Conservation (phyloP, 2,888 invertebrate species). For the Galerucella pusilla region DNA sequence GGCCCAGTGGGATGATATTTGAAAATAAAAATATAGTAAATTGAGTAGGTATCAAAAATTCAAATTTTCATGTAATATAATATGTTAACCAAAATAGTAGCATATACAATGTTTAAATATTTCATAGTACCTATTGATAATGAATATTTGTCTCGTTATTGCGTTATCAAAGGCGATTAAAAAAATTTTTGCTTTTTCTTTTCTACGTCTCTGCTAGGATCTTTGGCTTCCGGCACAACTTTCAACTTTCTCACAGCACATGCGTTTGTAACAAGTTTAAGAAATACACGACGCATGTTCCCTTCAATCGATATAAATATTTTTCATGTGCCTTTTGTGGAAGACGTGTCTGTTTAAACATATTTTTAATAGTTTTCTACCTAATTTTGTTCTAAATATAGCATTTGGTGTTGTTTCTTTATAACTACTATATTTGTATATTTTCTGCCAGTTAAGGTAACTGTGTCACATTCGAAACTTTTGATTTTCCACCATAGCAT, state of each 20-base stretch:
- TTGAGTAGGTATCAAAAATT: no score
- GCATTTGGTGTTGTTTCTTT: slow-evolving; percentile 6
- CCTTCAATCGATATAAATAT: slow-evolving; percentile 49
- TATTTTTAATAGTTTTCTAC: neutral
- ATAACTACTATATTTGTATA: neutral
- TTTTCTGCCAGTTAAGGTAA: neutral
- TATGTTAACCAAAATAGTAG: no score
- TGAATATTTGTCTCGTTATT: neutral
- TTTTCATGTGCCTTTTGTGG: slow-evolving; percentile 41
- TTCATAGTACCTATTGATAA: no score
- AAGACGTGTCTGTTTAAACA: neutral
- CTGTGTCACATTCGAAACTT: neutral
- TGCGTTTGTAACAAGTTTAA: slow-evolving; percentile 1
- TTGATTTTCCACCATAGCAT: no score
- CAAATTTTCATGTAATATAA: no score
- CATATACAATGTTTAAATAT: no score
- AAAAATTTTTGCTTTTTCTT: neutral
- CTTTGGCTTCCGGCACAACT: neutral
- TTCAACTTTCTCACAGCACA: slow-evolving; percentile 1
- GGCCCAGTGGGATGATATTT: no score
- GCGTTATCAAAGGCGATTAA: neutral
- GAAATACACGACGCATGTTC: slow-evolving; percentile 51
- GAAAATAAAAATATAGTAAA: no score
- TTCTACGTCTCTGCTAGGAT: neutral
- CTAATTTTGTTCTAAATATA: slow-evolving; percentile 9